Conservation (phyloP, 2,113 vertebrate genomes). For the Thamnophis sirtalis region DNA sequence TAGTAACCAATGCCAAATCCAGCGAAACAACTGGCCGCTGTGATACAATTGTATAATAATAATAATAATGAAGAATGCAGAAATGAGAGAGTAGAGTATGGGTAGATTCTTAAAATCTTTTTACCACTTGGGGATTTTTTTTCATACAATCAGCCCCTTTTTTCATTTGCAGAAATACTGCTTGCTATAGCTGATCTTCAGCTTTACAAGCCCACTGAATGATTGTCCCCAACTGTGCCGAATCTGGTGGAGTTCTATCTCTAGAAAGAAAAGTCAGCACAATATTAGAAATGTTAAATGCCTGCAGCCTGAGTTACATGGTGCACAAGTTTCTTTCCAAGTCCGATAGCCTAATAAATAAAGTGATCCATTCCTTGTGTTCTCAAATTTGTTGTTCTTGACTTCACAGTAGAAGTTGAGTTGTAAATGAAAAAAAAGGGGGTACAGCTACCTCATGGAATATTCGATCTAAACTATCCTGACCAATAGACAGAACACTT, state of each 20-base stretch:
- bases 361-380: neutral
- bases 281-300: slow-evolving; percentile 2
- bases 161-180: neutral
- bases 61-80: slow-evolving; percentile 18
- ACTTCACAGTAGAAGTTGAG: slow-evolving; percentile 5
- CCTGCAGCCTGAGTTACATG: neutral
- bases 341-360: neutral
- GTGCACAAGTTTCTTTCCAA: slow-evolving; percentile 18
- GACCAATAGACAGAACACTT: neutral
- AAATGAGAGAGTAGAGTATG: neutral
- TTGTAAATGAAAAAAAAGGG: fast-evolving
- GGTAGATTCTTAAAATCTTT: neutral
- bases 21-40: too few species aligned
- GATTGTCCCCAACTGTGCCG: slow-evolving; percentile 36
- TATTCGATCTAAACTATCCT: neutral
- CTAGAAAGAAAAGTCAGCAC: slow-evolving; percentile 40
- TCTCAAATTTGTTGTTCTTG: slow-evolving; percentile 16
- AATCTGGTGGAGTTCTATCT: slow-evolving; percentile 29
- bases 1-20: too few species aligned
- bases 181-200: slow-evolving; percentile 20
- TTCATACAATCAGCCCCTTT: neutral
- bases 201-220: slow-evolving; percentile 25
- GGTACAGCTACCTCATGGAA: neutral
- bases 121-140: neutral
- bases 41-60: too few species aligned